Evolutionary conservation across 2,113 vertebrate genomes (phyloP).

Genomic region (Hassar affinis): DNA sequence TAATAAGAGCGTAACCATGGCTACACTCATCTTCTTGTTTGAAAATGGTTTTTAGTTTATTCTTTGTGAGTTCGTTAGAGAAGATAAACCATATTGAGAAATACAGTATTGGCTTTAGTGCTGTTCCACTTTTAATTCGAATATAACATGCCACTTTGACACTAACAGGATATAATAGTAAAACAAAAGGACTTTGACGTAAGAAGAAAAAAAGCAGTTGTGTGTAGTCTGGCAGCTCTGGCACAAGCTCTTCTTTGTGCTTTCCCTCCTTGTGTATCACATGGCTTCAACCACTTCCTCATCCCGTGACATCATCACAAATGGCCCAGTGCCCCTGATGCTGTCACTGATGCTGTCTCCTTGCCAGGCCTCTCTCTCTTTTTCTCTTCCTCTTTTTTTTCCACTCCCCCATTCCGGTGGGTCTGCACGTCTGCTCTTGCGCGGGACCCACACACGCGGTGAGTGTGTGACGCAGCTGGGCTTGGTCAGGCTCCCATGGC

Average conservation of each 20-base stretch:
- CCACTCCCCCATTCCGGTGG: constrained; percentile 48
- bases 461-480: constrained; percentile 71
- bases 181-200: constrained; percentile 18
- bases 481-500: constrained; percentile 78
- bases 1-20: not conserved
- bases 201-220: not conserved
- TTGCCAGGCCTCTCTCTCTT: constrained; percentile 32
- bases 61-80: not conserved
- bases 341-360: constrained; percentile 48
- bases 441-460: constrained; percentile 51
- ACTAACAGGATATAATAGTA: not conserved
- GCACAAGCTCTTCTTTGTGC: constrained; percentile 33
- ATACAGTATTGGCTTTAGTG: not conserved
- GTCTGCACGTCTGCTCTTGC: constrained; percentile 43
- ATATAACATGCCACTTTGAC: not conserved
- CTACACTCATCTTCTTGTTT: not conserved
- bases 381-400: constrained; percentile 19
- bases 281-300: constrained; percentile 43
- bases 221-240: constrained; percentile 2
- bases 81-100: not conserved
- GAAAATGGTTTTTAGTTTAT: not conserved
- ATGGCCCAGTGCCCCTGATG: constrained; percentile 55
- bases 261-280: constrained; percentile 6
- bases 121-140: not conserved
- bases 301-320: constrained; percentile 48